Base-by-base conservation (phyloP, 2,888 invertebrate species). In the Troides oblongomaculatus region DNA sequence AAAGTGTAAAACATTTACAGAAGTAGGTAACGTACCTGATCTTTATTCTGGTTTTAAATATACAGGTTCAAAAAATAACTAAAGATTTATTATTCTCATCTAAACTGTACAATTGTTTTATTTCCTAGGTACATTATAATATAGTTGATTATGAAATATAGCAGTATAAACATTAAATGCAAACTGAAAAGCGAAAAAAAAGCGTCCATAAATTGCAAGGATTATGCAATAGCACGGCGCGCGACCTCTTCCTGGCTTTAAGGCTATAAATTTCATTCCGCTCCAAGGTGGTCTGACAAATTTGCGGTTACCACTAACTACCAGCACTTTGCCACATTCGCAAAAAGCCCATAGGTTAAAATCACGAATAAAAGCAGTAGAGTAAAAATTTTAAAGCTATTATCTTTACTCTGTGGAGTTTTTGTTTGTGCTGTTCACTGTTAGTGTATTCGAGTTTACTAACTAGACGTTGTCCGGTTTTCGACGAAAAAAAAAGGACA, bases 271-370 rank as follows among this genome's bases (percentile, higher is more conserved):
- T 92, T 88, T 88, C 83, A 86, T 88, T 86, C 85, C 83, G 84
- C 87, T 86, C 89, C 90, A 90, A 92, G 92, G 92, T 92, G 92
- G 92, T 90, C 92, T 88, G 90, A 90, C 92, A 91, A 92, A 92
- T 92, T 92, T 92, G 92, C 92, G 90, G 91, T 90, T 82, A 85
- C 77, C 73, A 74, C 76, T 75, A 78, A 78, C 76, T 75, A 53
- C 76, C 75, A 72, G 73, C 75, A 76, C 75, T 77, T 73, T 74
- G 76, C 74, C 73, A 70, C 72, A 76, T 77, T 77, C 72, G 62
- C 69, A 70, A 72, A 74, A 73, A 75, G 74, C 64, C 39, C 60
- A 46, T 46, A 74, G 74, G 63, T 36, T 58, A 57, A 43, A 30
- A 12, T 57, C 53, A 25, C 25, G 39, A n/a, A 64, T 69, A 64